Percentiles rank a stretch among this genome's conserved stretches.
Conservation (phyloP, 2,888 invertebrate species). For the Reticulitermes lucifugus region DNA sequence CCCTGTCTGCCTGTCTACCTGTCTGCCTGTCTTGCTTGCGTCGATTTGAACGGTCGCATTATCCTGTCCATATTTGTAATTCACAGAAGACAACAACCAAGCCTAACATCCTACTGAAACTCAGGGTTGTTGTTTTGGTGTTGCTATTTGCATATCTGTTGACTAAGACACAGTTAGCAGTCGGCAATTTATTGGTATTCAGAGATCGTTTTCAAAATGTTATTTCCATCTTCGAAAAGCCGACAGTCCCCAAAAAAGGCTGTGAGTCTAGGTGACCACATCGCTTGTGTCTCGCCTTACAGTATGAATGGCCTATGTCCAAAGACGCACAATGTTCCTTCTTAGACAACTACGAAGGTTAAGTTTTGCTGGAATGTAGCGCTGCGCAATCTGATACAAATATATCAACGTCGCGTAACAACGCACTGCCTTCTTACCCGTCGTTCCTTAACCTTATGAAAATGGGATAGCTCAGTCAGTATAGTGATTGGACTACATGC, state of each 20-base stretch:
- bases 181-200: constrained; percentile 6
- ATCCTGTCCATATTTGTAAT: not conserved
- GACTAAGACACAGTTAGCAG: not conserved
- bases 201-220: constrained; percentile 14
- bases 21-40: not conserved
- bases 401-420: too few relatives aligned
- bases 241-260: constrained; percentile 18
- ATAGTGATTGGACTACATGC: too few relatives aligned
- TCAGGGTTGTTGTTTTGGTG: not conserved
- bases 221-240: constrained; percentile 22
- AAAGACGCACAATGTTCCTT: too few relatives aligned
- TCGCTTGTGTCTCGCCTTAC: not conserved
- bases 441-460: too few relatives aligned
- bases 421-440: too few relatives aligned
- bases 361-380: too few relatives aligned
- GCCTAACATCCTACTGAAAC: not conserved
- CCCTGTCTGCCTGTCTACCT: not conserved
- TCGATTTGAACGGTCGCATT: not conserved
- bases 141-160: constrained; percentile 9
- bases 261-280: constrained; percentile 9
- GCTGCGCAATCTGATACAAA: too few relatives aligned
- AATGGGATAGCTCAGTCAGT: too few relatives aligned
- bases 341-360: too few relatives aligned
- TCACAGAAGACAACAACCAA: not conserved
- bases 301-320: too few relatives aligned